Percentiles rank a stretch among this genome's conserved stretches.
Evolutionary conservation across 2,888 invertebrate genomes (phyloP).

Genomic region (Abrostola triplasia): DNA sequence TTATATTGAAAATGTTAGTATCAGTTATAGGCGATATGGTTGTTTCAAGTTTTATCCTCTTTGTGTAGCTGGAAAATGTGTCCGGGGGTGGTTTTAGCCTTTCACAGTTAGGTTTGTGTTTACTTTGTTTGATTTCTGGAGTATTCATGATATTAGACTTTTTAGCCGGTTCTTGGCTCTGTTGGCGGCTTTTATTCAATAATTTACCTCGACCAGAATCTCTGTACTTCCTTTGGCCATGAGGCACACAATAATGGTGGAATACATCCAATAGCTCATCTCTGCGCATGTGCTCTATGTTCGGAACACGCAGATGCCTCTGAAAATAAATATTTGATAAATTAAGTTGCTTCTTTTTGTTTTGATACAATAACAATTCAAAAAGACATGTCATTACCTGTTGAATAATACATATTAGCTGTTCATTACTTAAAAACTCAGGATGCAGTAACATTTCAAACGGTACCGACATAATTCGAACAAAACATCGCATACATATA

Average conservation of each 20-base stretch:
- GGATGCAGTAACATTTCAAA: slow-evolving; percentile 83
- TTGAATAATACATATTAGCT: slow-evolving; percentile 75
- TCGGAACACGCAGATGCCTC: slow-evolving; percentile 76
- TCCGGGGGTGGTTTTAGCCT: slow-evolving; percentile 79
- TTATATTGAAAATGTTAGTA: slow-evolving; percentile 52
- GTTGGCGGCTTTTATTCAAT: slow-evolving; percentile 73
- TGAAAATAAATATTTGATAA: slow-evolving; percentile 60
- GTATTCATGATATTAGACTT: slow-evolving; percentile 57
- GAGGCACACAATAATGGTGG: slow-evolving; percentile 82
- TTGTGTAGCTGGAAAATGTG: slow-evolving; percentile 75
- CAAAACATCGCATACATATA: slow-evolving; percentile 44
- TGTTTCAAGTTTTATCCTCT: slow-evolving; percentile 78
- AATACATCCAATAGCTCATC: slow-evolving; percentile 79
- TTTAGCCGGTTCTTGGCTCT: slow-evolving; percentile 64
- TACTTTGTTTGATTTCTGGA: slow-evolving; percentile 51
- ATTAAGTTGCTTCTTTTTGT: slow-evolving; percentile 20
- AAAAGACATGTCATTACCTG: slow-evolving; percentile 67
- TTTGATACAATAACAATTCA: slow-evolving; percentile 22
- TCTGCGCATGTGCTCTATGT: slow-evolving; percentile 71
- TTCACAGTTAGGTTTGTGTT: slow-evolving; percentile 57
- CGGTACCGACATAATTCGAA: slow-evolving; percentile 71
- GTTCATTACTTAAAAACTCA: slow-evolving; percentile 79
- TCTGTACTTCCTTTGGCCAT: slow-evolving; percentile 80
- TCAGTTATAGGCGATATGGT: slow-evolving; percentile 26
- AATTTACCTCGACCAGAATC: slow-evolving; percentile 80